Evolutionary conservation across 2,888 invertebrate species (phyloP), one percentile per base, ranked within the genome.

Genomic region (Amiota communis): DNA sequence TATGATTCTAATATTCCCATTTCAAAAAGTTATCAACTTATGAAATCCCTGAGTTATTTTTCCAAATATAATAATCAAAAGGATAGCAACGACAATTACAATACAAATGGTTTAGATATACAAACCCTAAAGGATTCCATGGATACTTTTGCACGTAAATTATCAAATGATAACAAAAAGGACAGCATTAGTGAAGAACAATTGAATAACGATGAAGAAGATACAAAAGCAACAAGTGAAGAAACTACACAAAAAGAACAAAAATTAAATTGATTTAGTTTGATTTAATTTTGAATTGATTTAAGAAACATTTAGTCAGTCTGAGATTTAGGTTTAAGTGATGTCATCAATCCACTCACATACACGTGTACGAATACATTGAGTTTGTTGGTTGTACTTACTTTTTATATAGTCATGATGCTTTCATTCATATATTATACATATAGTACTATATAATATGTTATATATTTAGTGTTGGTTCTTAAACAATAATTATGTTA

Each of bases 1-100:
- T 97, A 96, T 88, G 96, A 96, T 84, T 96, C 96, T 13, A 97
- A 97, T 88, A 95, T 96, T 76, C 96, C 96, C 0, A 94, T 97
- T 70, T 96, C 96, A 48, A 96, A 97, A 90, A 96, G 96, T 88
- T 97, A 96, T 88, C 96, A 97, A 88, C 91, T 97, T 6, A 96
- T 97, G 95, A 96, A 96, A 88, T 96, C 96, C 0, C 90, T 97
- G 11, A 96, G 96, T 0, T 96, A 96, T 91, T 96, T 96, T 90
- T 96, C 96, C 0, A 93, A 94, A 48, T 96, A 95, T 86, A 95
- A 94, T 86, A 78, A 79, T 36, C 81, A 85, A 8, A 81, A 82
- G 53, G 80, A 78, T 9, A 74, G 77, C n/a, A 78, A 78, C 15
- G 84, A 82, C 68, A 20, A 68, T n/a, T 56, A 47, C 56, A 81